phyloP scores from a whole-genome alignment of 2,113 vertebrate genomes.

The Tragelaphus imberbis region DNA sequence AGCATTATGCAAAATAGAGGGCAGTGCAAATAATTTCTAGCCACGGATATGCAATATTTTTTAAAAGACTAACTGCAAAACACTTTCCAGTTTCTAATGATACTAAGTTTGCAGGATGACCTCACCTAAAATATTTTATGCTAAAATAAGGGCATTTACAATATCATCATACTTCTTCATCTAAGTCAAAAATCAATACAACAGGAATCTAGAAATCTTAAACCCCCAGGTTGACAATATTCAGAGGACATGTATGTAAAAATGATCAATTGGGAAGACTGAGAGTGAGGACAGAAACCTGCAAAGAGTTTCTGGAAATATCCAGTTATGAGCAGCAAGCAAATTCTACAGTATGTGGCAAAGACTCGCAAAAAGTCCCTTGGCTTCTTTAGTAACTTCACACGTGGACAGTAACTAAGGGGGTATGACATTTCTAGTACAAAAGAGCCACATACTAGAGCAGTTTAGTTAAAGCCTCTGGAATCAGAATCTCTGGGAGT shows the following conservation, averaged over 20 bases:
- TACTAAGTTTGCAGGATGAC: not conserved
- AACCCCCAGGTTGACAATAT: not conserved
- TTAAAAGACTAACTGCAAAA: not conserved
- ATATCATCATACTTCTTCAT: not conserved
- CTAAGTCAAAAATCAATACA: not conserved
- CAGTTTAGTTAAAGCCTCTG: not conserved
- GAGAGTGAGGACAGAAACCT: not conserved
- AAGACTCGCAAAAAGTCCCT: not conserved
- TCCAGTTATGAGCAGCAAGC: not conserved
- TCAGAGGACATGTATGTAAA: not conserved
- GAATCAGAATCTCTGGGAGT: not conserved
- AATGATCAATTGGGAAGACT: not conserved
- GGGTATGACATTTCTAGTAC: not conserved
- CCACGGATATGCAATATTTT: not conserved
- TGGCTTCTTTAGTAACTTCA: not conserved
- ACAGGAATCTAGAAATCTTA: constrained; percentile 12
- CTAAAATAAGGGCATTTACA: not conserved
- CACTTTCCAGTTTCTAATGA: not conserved
- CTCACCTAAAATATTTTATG: not conserved
- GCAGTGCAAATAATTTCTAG: constrained; percentile 16
- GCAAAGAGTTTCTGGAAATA: not conserved
- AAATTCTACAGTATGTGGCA: not conserved
- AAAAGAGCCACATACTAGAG: not conserved
- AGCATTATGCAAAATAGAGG: not conserved
- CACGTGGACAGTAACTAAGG: not conserved